A percentile compares a stretch with the other conserved stretches of the same genome.
These are phyloP conservation scores for Melieria crassipennis DNA, from an alignment of 2,888 invertebrate species.

Conservation along the genomic window DNA sequence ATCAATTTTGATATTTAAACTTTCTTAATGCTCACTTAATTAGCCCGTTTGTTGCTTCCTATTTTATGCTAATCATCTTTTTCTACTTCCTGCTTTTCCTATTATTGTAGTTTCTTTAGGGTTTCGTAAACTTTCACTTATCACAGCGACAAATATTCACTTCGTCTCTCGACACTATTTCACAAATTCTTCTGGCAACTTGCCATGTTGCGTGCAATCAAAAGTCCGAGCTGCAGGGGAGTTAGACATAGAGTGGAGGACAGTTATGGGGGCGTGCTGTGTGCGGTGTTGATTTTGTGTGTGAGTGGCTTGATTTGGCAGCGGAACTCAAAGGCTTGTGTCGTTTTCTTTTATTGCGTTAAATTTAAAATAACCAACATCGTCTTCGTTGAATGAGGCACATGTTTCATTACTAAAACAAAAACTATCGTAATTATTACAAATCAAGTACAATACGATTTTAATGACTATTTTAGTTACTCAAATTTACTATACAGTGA, in stretches of 20 bases:
- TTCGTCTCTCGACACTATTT: constrained; percentile 1
- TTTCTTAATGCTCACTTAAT: too few species aligned
- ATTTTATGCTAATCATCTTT: too few species aligned
- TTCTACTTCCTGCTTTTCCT: too few species aligned
- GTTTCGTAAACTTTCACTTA: constrained; percentile 1
- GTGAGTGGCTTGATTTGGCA: too few species aligned
- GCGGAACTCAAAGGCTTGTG: background rate
- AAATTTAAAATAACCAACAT: constrained; percentile 13
- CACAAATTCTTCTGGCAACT: too few species aligned
- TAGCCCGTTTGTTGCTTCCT: too few species aligned
- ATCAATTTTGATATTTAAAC: too few species aligned
- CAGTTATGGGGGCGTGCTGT: background rate
- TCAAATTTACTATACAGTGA: background rate
- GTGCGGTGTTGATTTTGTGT: background rate
- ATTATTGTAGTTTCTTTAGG: too few species aligned
- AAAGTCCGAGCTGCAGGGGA: too few species aligned
- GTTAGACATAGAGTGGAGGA: too few species aligned
- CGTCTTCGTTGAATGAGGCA: constrained; percentile 29
- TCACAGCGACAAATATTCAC: constrained; percentile 20
- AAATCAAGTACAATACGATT: background rate
- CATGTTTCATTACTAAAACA: constrained; percentile 21
- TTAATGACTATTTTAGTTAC: background rate
- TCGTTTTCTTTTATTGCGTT: background rate
- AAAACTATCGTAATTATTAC: background rate
- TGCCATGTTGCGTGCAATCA: too few species aligned